phyloP scores from a whole-genome alignment of 2,113 vertebrate species.

The zebrafish (Danio rerio) region GRCz12tu NC_133198.1:41971001-41971500 shows the following conservation, averaged over 20 bases:
- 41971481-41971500: no score
- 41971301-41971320: conserved; percentile 9
- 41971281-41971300: neutral
- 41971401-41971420: no score
- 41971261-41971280: neutral
- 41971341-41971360: neutral
- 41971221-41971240: neutral
- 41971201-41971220: neutral
- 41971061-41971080: neutral
- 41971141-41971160: conserved; percentile 1
- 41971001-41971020: conserved; percentile 23
- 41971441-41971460: no score
- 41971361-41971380: no score
- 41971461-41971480: no score
- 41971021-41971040: conserved; percentile 29
- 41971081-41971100: neutral
- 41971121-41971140: neutral
- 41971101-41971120: neutral
- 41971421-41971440: no score
- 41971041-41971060: neutral
- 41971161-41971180: neutral
- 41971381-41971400: no score
- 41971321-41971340: no score
- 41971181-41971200: neutral
- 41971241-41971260: neutral